Evolutionary conservation across 2,113 vertebrate genomes (phyloP).

Genomic region (Crotalus horridus): DNA sequence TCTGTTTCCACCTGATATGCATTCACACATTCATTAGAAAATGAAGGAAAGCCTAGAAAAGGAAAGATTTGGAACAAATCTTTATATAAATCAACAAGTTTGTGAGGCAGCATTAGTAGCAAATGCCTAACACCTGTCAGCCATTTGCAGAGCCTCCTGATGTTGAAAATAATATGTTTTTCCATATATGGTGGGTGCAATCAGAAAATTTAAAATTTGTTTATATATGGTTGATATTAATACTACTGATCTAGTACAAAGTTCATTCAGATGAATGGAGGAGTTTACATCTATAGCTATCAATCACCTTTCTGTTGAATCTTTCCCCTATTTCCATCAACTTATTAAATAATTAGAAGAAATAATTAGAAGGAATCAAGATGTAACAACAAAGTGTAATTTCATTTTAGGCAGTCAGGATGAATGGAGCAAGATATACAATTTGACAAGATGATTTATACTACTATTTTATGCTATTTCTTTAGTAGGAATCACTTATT

Average conservation of each 20-base stretch:
- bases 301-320: background rate
- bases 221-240: too few relatives aligned
- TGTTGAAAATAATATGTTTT: background rate
- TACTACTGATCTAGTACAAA: too few relatives aligned
- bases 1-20: background rate
- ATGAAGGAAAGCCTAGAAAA: background rate
- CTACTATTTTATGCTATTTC: background rate
- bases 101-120: background rate
- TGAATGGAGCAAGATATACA: background rate
- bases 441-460: background rate
- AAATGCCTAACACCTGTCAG: background rate
- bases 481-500: background rate
- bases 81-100: background rate
- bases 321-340: background rate
- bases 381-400: background rate
- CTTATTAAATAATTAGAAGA: background rate
- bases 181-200: too few relatives aligned
- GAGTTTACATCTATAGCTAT: too few relatives aligned
- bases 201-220: too few relatives aligned
- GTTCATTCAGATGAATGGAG: too few relatives aligned
- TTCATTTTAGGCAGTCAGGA: background rate
- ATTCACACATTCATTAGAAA: background rate
- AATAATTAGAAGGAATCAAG: background rate
- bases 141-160: background rate
- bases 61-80: background rate